Percentiles rank a stretch among this genome's conserved stretches.
phyloP scores from a whole-genome alignment of 1,140 invertebrate species.

The Chymomyza costata region DNA sequence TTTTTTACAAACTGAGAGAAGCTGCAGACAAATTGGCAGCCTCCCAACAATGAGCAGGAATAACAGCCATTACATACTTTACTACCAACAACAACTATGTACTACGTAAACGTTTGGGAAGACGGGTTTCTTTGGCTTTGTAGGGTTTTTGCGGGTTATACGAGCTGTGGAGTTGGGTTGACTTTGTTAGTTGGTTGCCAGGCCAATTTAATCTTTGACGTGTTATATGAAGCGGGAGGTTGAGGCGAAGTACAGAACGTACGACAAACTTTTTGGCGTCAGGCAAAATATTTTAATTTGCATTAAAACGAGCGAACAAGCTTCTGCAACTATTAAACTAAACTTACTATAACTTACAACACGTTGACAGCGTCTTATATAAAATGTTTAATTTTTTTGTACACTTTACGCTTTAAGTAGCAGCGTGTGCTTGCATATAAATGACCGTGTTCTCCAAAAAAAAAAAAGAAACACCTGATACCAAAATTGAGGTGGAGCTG shows the following conservation, averaged over 20 bases:
- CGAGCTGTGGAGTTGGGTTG: conserved; percentile 5
- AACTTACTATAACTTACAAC: conserved; percentile 58
- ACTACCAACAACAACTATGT: conserved; percentile 16
- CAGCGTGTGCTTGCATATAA: conserved; percentile 58
- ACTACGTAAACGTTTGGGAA: too few species aligned
- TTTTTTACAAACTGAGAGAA: neutral
- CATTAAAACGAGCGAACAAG: conserved; percentile 54
- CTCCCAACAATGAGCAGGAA: too few species aligned
- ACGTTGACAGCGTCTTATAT: too few species aligned
- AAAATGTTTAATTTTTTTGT: conserved; percentile 40
- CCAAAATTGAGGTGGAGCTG: neutral
- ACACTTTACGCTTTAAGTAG: conserved; percentile 44
- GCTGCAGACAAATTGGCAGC: conserved; percentile 14
- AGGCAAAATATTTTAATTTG: conserved; percentile 63
- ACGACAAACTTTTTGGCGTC: conserved; percentile 50
- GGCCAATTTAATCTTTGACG: conserved; percentile 56
- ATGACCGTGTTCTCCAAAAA: conserved; percentile 34
- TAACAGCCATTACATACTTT: too few species aligned
- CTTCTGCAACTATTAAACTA: conserved; percentile 60
- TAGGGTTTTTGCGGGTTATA: neutral
- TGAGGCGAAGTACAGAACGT: too few species aligned
- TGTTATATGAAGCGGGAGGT: conserved; percentile 33
- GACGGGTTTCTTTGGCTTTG: too few species aligned
- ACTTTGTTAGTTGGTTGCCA: conserved; percentile 3
- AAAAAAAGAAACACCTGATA: conserved; percentile 2